phyloP scores from a whole-genome alignment of 1,140 invertebrate species.

The Bathynomus jamesi region DNA sequence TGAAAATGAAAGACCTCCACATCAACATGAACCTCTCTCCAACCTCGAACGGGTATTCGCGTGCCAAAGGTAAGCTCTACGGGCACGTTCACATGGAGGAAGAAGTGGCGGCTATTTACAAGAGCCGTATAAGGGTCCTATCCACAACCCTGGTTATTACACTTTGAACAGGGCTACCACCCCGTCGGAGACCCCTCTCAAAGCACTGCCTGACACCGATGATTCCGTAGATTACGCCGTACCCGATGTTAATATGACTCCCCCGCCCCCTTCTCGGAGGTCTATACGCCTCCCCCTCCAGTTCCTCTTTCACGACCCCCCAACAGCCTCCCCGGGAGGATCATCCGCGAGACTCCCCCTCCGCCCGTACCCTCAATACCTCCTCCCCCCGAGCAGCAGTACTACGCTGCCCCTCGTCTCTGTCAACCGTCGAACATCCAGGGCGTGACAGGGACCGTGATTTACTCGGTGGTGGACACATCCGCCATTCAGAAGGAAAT shows the following conservation, averaged over 20 bases:
- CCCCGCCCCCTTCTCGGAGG: conserved; percentile 56
- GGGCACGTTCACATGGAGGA: conserved; percentile 51
- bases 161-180: conserved; percentile 42
- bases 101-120: conserved; percentile 43
- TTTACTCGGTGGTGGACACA: conserved; percentile 45
- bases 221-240: conserved; percentile 35
- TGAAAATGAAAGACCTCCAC: conserved; percentile 43
- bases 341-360: conserved; percentile 4
- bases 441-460: conserved; percentile 47
- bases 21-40: conserved; percentile 36
- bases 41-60: conserved; percentile 38
- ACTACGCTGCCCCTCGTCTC: conserved; percentile 25
- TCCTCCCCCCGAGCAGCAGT: conserved; percentile 22
- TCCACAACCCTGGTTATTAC: conserved; percentile 38
- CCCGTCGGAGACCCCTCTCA: conserved; percentile 52
- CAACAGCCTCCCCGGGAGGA: conserved; percentile 15
- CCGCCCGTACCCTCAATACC: conserved; percentile 44
- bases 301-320: conserved; percentile 37
- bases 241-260: conserved; percentile 38
- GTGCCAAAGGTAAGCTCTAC: conserved; percentile 50
- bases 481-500: conserved; percentile 22
- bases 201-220: conserved; percentile 40
- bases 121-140: conserved; percentile 41
- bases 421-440: conserved; percentile 52
- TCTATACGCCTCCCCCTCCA: conserved; percentile 37